A percentile compares a stretch with the other conserved stretches of the same genome.
Conservation (phyloP, 1,140 invertebrate genomes). For the Rhynchophorus ferrugineus region DNA sequence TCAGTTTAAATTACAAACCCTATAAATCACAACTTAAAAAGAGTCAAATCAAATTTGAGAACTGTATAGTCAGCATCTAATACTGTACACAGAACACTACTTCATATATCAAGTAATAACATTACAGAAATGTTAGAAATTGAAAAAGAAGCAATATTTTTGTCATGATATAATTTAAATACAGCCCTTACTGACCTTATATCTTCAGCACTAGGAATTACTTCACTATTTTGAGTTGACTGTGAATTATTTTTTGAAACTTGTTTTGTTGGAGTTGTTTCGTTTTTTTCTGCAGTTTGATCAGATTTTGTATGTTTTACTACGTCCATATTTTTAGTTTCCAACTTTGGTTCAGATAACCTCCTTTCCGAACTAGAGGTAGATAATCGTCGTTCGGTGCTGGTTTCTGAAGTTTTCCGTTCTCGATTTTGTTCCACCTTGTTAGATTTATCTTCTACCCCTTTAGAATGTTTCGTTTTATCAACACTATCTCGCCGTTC, state of each 20-base stretch:
- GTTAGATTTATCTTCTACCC: conserved; percentile 12
- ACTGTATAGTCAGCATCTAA: too few relatives aligned
- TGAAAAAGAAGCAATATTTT: too few relatives aligned
- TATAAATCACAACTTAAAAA: too few relatives aligned
- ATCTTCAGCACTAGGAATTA: conserved; percentile 20
- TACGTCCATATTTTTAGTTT: neutral
- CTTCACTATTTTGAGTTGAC: neutral
- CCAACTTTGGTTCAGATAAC: conserved; percentile 9
- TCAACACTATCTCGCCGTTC: conserved; percentile 19
- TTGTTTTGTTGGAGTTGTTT: neutral
- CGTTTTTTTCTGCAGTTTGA: neutral
- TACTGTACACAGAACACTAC: too few relatives aligned
- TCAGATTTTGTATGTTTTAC: neutral
- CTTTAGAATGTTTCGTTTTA: conserved; percentile 17
- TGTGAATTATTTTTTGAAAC: neutral
- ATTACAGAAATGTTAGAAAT: too few relatives aligned
- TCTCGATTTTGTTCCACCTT: conserved; percentile 8
- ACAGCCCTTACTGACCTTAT: too few relatives aligned
- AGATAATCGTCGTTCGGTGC: neutral
- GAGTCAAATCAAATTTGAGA: too few relatives aligned
- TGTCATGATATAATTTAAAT: too few relatives aligned
- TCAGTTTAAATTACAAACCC: too few relatives aligned
- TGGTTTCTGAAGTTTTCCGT: conserved; percentile 10
- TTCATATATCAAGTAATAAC: too few relatives aligned
- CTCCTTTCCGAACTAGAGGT: conserved; percentile 4